Base-by-base conservation (phyloP, 2,888 invertebrate genomes). In the Sepioteuthis lessoniana region DNA sequence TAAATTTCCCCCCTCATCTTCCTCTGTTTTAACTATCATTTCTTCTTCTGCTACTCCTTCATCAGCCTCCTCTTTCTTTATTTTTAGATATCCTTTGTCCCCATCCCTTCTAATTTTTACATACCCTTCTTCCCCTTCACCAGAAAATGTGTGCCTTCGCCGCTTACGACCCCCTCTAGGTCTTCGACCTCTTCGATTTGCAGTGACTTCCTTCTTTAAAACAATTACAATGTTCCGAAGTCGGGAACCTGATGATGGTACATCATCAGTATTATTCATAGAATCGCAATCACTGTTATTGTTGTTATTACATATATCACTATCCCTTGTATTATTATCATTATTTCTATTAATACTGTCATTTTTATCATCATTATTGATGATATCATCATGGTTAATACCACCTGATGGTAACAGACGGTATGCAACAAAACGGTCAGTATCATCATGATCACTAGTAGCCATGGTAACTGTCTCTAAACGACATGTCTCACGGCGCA, bases 151-250 rank as follows among this genome's bases (percentile, higher is more conserved):
- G 19, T n/a, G 76, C n/a, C 76, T 76, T 10, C 76, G 76, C n/a
- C 76, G 76, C 1, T 76, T 76, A 13, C 76, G 76, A 16, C 76
- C 76, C 2, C 76, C n/a, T 76, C 76, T 76, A 4, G n/a, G n/a
- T n/a, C 76, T n/a, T 35, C n/a, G 76, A 35, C 76, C 76, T 35
- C 76, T n/a, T n/a, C 76, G 35, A 16, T 76, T 76, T 0, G 76
- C 16, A n/a, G n/a, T 76, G n/a, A 76, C 76, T 76, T 76, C 76
- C 19, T 76, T 76, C 35, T 76, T 76, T 76, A 76, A 76, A 76
- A 76, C 76, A 76, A 76, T 76, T 76, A 76, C 76, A n/a, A 76
- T 76, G 16, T 76, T 76, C n/a, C 76, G 76, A 76, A 76, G 76
- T 4, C 76, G 76, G 13, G 76, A n/a, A 76, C n/a, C 76, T 35